Base-by-base conservation (phyloP, 2,113 vertebrate species). In the Myiozetetes cayanensis region DNA sequence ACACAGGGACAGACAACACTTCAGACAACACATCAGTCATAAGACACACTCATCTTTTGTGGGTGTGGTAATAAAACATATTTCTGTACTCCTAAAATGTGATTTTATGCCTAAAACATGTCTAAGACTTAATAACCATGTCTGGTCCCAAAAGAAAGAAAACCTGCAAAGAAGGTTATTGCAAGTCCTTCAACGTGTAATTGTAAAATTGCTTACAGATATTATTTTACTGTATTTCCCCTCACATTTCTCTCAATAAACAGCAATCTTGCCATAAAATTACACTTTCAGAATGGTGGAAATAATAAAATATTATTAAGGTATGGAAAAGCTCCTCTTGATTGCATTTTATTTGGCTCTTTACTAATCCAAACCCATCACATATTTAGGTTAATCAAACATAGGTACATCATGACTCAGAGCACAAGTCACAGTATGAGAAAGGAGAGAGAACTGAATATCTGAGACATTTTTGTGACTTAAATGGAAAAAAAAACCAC, bases 281-380 rank as follows among this genome's bases (percentile, higher is more conserved):
- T 43, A 58, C 62, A 56, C 39, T 81, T 89, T 61, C 44, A 56
- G 77, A 71, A 72, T 35, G 27, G n/a, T 52, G 52, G 33, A 87
- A 89, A 87, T 43, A 87, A 84, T 58, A 73, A 71, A 81, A 35
- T 39, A 66, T 62, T 72, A 81, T 66, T 89, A 75, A 89, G 35
- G 16, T 61, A 87, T 44, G 59, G 58, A 72, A 90, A 82, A 46
- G 12, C 49, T 87, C 58, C 67, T 72, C 71, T 37, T 39, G 43
- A 78, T 28, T 44, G 17, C 33, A 49, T 8, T 83, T 49, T 30
- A 19, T n/a, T 50, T 81, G 50, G 35, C 44, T 80, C 20, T 53
- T 87, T 14, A 80, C 71, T 61, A 72, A 83, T 44, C 68, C 72
- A 85, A 71, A 63, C 21, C 84, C 71, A 83, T 80, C 68, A 59